Evolutionary conservation across 1,140 invertebrate genomes (phyloP).

Genomic region (Pogonus chalceus): DNA sequence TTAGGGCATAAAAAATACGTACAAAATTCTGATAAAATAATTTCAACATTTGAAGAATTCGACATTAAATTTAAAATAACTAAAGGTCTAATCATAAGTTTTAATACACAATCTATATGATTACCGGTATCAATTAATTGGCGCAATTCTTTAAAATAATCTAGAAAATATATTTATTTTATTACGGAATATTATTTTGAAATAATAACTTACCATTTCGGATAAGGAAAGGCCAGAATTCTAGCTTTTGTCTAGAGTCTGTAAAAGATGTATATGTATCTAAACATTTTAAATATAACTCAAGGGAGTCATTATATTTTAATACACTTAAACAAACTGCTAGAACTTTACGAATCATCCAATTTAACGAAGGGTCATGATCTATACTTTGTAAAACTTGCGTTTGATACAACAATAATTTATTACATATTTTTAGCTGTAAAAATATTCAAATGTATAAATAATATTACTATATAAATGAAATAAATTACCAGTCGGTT

Average conservation of each 20-base stretch:
- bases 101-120: constrained; percentile 55
- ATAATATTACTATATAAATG: constrained; percentile 7
- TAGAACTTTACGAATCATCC: constrained; percentile 52
- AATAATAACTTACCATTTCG: constrained; percentile 19
- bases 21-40: constrained; percentile 32
- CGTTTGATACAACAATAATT: constrained; percentile 47
- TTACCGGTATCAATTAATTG: constrained; percentile 49
- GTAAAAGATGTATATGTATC: constrained; percentile 22
- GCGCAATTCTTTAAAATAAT: constrained; percentile 66
- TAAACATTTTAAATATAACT: constrained; percentile 19
- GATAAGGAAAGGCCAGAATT: constrained; percentile 19
- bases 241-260: constrained; percentile 13
- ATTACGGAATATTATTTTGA: constrained; percentile 9
- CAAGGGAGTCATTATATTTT: constrained; percentile 23
- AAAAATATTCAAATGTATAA: constrained; percentile 14
- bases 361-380: constrained; percentile 35
- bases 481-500: constrained; percentile 52
- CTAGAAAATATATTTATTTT: constrained; percentile 29
- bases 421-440: constrained; percentile 47
- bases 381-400: constrained; percentile 39
- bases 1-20: constrained; percentile 25
- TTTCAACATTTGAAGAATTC: constrained; percentile 21
- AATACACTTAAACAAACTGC: constrained; percentile 42
- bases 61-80: constrained; percentile 30
- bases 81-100: constrained; percentile 66